Evolutionary conservation across 1,140 invertebrate genomes (phyloP), one percentile per base, ranked within the genome.

Genomic region (Galleria mellonella): DNA sequence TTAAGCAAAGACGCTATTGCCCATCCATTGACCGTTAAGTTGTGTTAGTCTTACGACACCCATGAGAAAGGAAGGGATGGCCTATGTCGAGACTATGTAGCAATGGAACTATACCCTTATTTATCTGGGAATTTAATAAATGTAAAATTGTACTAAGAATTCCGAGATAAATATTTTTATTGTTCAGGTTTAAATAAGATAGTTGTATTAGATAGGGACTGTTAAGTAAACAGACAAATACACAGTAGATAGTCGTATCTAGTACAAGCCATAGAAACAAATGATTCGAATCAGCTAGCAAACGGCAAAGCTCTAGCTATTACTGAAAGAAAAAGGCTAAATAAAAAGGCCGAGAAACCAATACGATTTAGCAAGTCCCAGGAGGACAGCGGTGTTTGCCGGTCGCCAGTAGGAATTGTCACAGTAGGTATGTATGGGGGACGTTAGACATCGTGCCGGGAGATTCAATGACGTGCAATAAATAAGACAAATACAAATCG

Each of bases 261-360:
- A n/a, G n/a, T n/a, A n/a, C n/a, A 32, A 8, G 11, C 11, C 30
- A 11, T 32, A 32, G 9, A 32, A 32, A 2, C 11, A 23, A 9
- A 27, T 38, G 36, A 37, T 17, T 9, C 13, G 15, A 38, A 13
- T 35, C 12, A 17, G 17, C 36, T 9, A 17, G 15, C 14, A 12
- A 38, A 38, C 17, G n/a, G 36, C 15, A 9, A 15, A 14, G 7
- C 15, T 15, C 17, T 3, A 35, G 7, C 32, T 8, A 15, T 12
- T 43, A 43, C 10, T 12, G 29, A 51, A 48, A 43, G 51, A 62
- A 69, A 57, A 50, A 54, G 52, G 51, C 41, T 43, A 63, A 69
- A 72, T 58, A 73, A 71, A 66, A 23, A 56, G 50, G 47, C 48
- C 66, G 57, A 53, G 64, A 56, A 69, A 62, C 62, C 64, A 62